Evolutionary conservation across 1,140 invertebrate species (phyloP).

Genomic region (Pseudomyrmex dendroicus): DNA sequence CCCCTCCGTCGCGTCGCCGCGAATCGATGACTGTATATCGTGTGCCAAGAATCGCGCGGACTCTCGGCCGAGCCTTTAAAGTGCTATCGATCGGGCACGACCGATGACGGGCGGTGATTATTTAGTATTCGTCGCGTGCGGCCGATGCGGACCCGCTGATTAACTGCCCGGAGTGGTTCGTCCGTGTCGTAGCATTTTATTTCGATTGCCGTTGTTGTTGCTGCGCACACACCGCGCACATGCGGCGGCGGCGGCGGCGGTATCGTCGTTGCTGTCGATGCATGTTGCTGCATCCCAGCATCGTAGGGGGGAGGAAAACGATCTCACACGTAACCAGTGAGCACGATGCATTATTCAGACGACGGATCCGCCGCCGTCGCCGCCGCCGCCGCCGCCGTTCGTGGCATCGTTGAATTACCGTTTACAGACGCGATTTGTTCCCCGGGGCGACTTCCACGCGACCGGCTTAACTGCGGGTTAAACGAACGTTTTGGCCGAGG

Average conservation of each 20-base stretch:
- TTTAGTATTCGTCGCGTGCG: constrained; percentile 53
- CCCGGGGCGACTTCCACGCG: constrained; percentile 50
- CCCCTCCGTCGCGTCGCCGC: background rate
- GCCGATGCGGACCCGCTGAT: constrained; percentile 47
- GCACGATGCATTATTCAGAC: constrained; percentile 61
- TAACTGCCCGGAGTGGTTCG: constrained; percentile 43
- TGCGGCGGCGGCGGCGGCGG: background rate
- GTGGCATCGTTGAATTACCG: constrained; percentile 53
- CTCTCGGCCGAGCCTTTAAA: constrained; percentile 24
- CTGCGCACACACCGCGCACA: constrained; percentile 12
- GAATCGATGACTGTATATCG: background rate
- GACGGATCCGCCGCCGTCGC: constrained; percentile 13
- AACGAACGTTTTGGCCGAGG: constrained; percentile 16
- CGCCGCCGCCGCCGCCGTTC: background rate
- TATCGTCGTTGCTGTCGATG: background rate
- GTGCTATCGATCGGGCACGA: constrained; percentile 44
- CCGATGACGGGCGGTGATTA: constrained; percentile 49
- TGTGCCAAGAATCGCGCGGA: constrained; percentile 28
- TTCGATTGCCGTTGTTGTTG: constrained; percentile 47
- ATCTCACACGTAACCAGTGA: constrained; percentile 41
- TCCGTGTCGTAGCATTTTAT: constrained; percentile 48
- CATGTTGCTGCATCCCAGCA: constrained; percentile 20
- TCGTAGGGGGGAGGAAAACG: constrained; percentile 9
- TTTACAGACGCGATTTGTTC: constrained; percentile 59
- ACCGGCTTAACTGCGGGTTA: constrained; percentile 54